These are phyloP conservation scores for Gambusia holbrooki DNA, from an alignment of 2,113 vertebrate species.

Conservation along the genomic window DNA sequence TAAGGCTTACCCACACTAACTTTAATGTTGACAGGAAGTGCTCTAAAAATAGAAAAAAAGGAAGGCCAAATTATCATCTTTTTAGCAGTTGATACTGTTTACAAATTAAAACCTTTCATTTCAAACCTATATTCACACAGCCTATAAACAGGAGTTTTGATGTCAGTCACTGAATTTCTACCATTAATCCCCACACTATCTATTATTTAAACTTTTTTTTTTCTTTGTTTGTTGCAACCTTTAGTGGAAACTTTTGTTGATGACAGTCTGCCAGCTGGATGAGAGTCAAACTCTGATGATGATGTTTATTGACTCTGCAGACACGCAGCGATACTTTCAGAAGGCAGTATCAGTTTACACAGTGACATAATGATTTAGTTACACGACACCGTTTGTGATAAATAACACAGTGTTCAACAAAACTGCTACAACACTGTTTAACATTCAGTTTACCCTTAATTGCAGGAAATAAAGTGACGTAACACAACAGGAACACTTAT, in stretches of 20 bases:
- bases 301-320: constrained; percentile 63
- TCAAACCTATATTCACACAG: neutral
- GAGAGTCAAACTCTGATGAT: constrained; percentile 34
- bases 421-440: constrained; percentile 22
- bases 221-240: constrained; percentile 12
- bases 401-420: constrained; percentile 30
- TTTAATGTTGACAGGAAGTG: neutral
- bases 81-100: neutral
- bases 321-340: constrained; percentile 58
- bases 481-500: constrained; percentile 29
- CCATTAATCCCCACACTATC: neutral
- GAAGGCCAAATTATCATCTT: neutral
- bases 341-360: constrained; percentile 65
- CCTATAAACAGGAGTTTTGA: neutral
- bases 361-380: constrained; percentile 52
- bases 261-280: constrained; percentile 28
- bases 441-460: neutral
- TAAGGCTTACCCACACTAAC: neutral
- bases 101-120: neutral
- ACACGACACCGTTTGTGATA: constrained; percentile 21
- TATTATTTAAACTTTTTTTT: neutral
- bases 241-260: constrained; percentile 41
- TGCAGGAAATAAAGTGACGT: constrained; percentile 3
- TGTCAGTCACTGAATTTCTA: neutral
- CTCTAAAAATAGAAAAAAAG: neutral